These are phyloP conservation scores for Acanthacorydalis orientalis DNA, from an alignment of 2,888 invertebrate species.

Conservation along the genomic window DNA sequence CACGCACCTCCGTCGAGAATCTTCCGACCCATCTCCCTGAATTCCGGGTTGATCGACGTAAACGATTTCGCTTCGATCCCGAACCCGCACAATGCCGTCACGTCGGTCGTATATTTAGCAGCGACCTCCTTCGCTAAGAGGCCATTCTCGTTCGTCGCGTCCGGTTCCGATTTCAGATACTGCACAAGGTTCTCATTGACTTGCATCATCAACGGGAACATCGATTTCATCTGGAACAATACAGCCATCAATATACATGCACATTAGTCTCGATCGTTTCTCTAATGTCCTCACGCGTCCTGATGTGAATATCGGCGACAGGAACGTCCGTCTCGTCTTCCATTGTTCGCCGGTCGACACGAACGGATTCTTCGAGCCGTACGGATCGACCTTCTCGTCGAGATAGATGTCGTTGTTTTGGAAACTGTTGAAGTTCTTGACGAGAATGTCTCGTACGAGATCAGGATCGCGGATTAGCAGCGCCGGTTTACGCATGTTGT, in stretches of 20 bases:
- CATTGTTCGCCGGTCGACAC: slow-evolving; percentile 27
- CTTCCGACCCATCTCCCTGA: slow-evolving; percentile 18
- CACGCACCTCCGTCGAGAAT: slow-evolving; percentile 10
- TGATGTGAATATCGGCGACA: slow-evolving; percentile 11
- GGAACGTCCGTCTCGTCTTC: slow-evolving; percentile 18
- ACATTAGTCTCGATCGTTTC: too few relatives aligned
- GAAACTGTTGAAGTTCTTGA: slow-evolving; percentile 22
- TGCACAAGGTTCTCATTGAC: slow-evolving; percentile 22
- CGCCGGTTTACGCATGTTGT: slow-evolving; percentile 17
- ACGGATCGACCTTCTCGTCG: slow-evolving; percentile 26
- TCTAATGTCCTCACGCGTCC: too few relatives aligned
- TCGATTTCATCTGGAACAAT: slow-evolving; percentile 19
- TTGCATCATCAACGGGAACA: slow-evolving; percentile 26
- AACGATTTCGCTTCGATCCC: slow-evolving; percentile 22
- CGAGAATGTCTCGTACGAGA: slow-evolving; percentile 18
- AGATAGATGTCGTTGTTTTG: slow-evolving; percentile 21
- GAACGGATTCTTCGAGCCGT: slow-evolving; percentile 31
- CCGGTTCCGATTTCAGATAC: slow-evolving; percentile 18
- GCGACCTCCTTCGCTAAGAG: slow-evolving; percentile 21
- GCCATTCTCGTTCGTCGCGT: slow-evolving; percentile 16
- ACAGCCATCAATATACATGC: neutral
- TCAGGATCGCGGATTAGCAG: slow-evolving; percentile 21
- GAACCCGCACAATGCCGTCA: slow-evolving; percentile 23
- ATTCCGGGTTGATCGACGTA: slow-evolving; percentile 15
- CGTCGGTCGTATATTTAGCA: slow-evolving; percentile 21